Conservation (phyloP, 1,140 invertebrate species). For the Drosophila leontia region DNA sequence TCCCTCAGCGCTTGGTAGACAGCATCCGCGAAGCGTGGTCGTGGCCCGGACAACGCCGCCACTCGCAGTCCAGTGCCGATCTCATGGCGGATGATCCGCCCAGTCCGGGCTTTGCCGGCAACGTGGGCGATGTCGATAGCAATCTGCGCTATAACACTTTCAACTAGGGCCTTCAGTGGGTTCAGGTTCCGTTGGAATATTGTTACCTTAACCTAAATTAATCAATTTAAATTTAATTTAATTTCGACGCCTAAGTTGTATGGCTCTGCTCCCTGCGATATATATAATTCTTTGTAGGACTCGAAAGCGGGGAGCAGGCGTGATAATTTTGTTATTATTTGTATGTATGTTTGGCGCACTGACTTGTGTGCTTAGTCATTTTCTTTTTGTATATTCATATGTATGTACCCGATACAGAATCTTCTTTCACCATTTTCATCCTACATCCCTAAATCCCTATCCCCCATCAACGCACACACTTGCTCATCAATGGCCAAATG, state of each 20-base stretch:
- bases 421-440: constrained; percentile 13
- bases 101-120: constrained; percentile 47
- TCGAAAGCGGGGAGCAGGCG: constrained; percentile 12
- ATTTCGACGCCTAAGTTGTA: constrained; percentile 45
- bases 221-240: constrained; percentile 70
- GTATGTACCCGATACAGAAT: constrained; percentile 20
- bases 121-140: constrained; percentile 75
- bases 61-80: constrained; percentile 73
- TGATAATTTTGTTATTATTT: constrained; percentile 62
- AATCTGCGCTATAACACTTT: constrained; percentile 81
- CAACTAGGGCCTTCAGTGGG: constrained; percentile 47
- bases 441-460: constrained; percentile 29
- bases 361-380: constrained; percentile 62
- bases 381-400: constrained; percentile 42
- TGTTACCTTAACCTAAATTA: constrained; percentile 70
- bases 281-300: not conserved
- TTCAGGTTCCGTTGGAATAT: constrained; percentile 28
- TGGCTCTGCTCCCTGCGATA: not conserved
- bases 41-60: constrained; percentile 63
- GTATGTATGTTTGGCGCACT: constrained; percentile 36
- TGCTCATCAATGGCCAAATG: constrained; percentile 71
- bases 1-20: constrained; percentile 91
- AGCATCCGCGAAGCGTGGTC: constrained; percentile 87
- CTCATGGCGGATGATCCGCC: constrained; percentile 69
- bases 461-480: constrained; percentile 53